Percentiles rank a stretch among this genome's conserved stretches.
Evolutionary conservation across 37 sponge, comb jelly and placozoan genomes (phyloP).

Genomic region (Ianthella basta): DNA sequence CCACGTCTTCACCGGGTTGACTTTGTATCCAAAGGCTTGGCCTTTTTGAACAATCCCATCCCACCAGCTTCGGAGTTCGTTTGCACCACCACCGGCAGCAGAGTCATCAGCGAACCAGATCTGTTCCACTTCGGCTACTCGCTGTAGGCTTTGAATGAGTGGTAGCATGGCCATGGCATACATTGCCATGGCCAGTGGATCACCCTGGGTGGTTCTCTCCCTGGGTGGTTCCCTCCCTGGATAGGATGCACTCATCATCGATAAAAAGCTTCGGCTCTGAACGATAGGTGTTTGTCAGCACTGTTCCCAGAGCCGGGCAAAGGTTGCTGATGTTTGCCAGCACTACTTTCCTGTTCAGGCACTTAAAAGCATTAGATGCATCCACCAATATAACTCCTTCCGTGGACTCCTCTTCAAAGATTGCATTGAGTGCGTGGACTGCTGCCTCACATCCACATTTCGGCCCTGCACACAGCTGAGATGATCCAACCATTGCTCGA

Average conservation of each 20-base stretch:
- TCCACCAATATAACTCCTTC: not conserved
- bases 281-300: constrained; percentile 1
- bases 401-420: constrained; percentile 9
- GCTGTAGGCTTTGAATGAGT: not conserved
- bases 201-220: no score
- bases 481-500: not conserved
- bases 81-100: not conserved
- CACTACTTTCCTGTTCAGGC: not conserved
- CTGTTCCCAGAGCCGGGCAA: constrained; percentile 15
- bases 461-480: constrained; percentile 5
- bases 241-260: not conserved
- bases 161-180: not conserved
- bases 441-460: constrained; percentile 1
- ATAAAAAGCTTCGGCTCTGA: not conserved
- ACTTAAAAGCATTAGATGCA: not conserved
- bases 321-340: constrained; percentile 10
- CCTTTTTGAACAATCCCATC: not conserved
- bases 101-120: constrained; percentile 15
- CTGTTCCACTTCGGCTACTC: constrained; percentile 5
- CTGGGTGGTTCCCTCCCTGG: constrained; percentile 20
- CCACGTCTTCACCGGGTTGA: not conserved
- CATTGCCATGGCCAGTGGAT: constrained; percentile 1
- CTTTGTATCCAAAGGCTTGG: not conserved
- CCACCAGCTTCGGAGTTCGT: constrained; percentile 13
- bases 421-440: not conserved